Base-by-base conservation (phyloP, 2,797 vertebrate genomes). In the Sus cebifrons region DNA sequence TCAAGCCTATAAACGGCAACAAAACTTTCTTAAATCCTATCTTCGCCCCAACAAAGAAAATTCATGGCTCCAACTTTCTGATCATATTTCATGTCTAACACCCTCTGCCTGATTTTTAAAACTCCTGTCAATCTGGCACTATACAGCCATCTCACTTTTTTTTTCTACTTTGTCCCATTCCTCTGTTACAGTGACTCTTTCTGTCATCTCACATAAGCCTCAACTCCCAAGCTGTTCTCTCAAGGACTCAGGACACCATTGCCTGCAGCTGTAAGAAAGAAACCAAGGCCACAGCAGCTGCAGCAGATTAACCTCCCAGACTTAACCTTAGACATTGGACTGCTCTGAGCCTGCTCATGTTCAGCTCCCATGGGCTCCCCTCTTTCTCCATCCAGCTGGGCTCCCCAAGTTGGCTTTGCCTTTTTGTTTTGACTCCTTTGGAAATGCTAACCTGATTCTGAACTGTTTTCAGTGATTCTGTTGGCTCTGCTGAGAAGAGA, bases 121-220 rank as follows among this genome's bases (percentile, higher is more conserved):
- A 77, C 62, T 93, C 29, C 56, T 75, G 29, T 91, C 74, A 84
- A 14, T 74, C 88, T 86, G 86, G 79, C 29, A 44, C 62, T 18
- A 5, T 25, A 11, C 65, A 60, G 67, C 40, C 67, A 23, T 73
- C 75, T 93, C 81, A 54, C n/a, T n/a, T 86, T 58, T 88, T 40
- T 70, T 90, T 82, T 70, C 60, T 44, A 9, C 70, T 73, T 14
- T 23, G 11, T 64, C 95, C 81, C 21, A 68, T 75, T 29, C 56
- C 65, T 94, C 68, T 40, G 62, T 74, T 84, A 25, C 79, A 86
- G 10, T 70, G 83, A 91, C 36, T 86, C 67, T 93, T 89, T 56
- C 93, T 91, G 74, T 81, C 89, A 84, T 75, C 62, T 96, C 44
- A 32, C 20, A 73, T 68, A 84, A 96, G 60, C 62, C 56, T 89